Evolutionary conservation across 2,888 invertebrate genomes (phyloP).

Genomic region (Orthosia gracilis): DNA sequence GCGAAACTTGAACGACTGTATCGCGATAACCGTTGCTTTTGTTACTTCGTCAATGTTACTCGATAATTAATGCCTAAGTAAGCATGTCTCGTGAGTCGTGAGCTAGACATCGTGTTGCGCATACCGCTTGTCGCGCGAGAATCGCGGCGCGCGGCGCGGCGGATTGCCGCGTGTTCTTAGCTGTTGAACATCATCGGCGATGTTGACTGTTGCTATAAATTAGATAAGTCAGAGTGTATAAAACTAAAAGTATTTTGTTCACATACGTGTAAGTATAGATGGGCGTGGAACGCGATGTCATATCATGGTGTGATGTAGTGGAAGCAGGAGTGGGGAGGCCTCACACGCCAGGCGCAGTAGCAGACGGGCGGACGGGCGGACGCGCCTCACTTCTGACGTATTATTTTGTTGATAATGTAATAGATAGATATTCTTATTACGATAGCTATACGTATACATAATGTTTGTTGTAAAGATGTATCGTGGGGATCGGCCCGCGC

Average conservation of each 20-base stretch:
- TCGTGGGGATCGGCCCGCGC: slow-evolving; percentile 67
- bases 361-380: slow-evolving; percentile 11
- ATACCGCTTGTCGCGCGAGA: background rate
- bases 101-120: slow-evolving; percentile 1
- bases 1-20: slow-evolving; percentile 2
- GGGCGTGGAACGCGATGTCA: slow-evolving; percentile 80
- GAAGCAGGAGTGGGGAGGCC: slow-evolving; percentile 16
- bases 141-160: background rate
- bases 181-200: slow-evolving; percentile 11
- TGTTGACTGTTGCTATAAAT: slow-evolving; percentile 54
- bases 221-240: slow-evolving; percentile 57
- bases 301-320: slow-evolving; percentile 86
- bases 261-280: slow-evolving; percentile 33
- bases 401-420: slow-evolving; percentile 80
- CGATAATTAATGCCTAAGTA: slow-evolving; percentile 35
- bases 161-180: background rate
- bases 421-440: slow-evolving; percentile 75
- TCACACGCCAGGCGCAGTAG: too few species aligned
- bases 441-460: slow-evolving; percentile 80
- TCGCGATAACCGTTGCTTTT: slow-evolving; percentile 53
- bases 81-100: slow-evolving; percentile 8
- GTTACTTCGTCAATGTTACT: slow-evolving; percentile 39
- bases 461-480: slow-evolving; percentile 71
- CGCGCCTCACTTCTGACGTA: slow-evolving; percentile 50
- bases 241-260: slow-evolving; percentile 57